These are phyloP conservation scores for Archegozetes longisetosus DNA, from an alignment of 1,140 invertebrate species.

Conservation along the genomic window DNA sequence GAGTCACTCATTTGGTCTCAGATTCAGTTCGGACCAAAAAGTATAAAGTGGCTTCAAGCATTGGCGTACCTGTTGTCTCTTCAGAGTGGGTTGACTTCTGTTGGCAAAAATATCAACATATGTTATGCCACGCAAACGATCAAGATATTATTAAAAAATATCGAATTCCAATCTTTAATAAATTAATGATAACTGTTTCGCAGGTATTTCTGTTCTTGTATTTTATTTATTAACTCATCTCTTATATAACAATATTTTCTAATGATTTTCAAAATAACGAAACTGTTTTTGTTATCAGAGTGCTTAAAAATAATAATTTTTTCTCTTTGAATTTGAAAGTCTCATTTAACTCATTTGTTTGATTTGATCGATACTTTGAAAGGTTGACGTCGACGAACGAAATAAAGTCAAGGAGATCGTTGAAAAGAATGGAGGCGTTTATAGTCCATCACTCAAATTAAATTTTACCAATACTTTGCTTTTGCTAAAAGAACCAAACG, in stretches of 20 bases:
- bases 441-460: neutral
- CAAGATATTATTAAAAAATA: slow-evolving; percentile 4
- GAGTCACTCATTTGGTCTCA: neutral
- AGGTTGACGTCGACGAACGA: neutral
- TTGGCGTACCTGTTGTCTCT: neutral
- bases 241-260: no score
- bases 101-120: slow-evolving; percentile 4
- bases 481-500: neutral
- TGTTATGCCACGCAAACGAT: neutral
- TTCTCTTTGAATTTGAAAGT: no score
- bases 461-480: neutral
- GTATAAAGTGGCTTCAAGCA: neutral
- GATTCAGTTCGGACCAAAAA: slow-evolving; percentile 3
- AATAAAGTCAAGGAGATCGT: neutral
- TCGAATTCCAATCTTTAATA: slow-evolving; percentile 4
- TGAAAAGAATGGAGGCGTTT: neutral
- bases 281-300: no score
- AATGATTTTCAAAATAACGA: no score
- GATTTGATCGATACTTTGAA: neutral
- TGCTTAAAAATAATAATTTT: no score
- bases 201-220: slow-evolving; percentile 4
- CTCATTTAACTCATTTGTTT: neutral
- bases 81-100: neutral
- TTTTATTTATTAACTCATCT: no score
- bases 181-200: slow-evolving; percentile 7